Evolutionary conservation across 2,888 invertebrate species (phyloP), one percentile per base, ranked within the genome.

Genomic region (Microchrysa polita): DNA sequence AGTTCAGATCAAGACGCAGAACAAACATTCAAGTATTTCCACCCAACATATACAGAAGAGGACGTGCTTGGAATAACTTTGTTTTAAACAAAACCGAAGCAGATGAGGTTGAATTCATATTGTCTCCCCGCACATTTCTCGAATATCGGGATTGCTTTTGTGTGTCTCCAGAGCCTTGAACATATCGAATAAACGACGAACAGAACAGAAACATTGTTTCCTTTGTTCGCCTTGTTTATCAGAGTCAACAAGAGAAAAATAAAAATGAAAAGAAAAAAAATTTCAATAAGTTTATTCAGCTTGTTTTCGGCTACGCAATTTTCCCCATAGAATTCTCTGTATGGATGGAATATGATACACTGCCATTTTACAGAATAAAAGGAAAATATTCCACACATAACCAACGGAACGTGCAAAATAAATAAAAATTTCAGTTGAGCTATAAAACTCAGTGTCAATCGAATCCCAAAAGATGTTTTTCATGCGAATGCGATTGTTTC

Each of bases 401-500:
- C n/a, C n/a, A 5, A 34, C 27, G 7, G 27, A 34, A 34, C 27
- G 7, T 34, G 2, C 7, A 48, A 48, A 48, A 48, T 48, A 48
- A 48, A 48, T 48, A 48, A 48, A 48, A 48, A 48, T 48, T 48
- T 48, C 48, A 48, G 48, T 48, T 48, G 5, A 12, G 7, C 27
- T n/a, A 48, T 48, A 12, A n/a, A 48, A n/a, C 48, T 48, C 48
- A 48, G 16, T 48, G 48, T 48, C 48, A 48, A 48, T 48, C 48
- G 48, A n/a, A 48, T 48, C 48, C 48, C 48, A 48, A 48, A 48
- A n/a, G 48, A 48, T 48, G 14, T 48, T 48, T n/a, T n/a, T 48
- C 48, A 48, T n/a, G 16, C 5, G 48, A 12, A n/a, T 2, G 48
- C 16, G 16, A 2, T 12, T n/a, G 48, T 10, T 48, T n/a, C 12